These are phyloP conservation scores for Cebuella pygmaea DNA, from an alignment of 2,797 vertebrate genomes.

Conservation along the genomic window DNA sequence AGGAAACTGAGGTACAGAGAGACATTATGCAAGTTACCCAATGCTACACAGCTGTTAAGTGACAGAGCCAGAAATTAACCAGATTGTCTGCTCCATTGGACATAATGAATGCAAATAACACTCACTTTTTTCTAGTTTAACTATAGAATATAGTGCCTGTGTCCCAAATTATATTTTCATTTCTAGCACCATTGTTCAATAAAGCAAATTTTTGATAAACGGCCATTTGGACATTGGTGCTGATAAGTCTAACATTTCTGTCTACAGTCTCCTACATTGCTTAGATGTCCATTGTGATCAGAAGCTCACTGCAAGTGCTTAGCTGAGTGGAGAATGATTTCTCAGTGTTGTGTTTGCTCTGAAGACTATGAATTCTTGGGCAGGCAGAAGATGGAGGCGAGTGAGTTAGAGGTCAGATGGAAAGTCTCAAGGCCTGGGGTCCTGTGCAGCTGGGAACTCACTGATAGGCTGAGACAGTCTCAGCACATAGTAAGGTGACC, in stretches of 20 bases:
- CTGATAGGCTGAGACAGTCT: background rate
- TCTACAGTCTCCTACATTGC: background rate
- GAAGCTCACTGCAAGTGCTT: background rate
- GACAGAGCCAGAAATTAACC: background rate
- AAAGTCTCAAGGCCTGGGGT: background rate
- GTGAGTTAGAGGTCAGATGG: background rate
- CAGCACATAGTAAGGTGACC: background rate
- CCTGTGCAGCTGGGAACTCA: background rate
- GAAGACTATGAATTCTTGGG: background rate
- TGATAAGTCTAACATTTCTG: background rate
- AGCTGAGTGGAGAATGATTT: background rate
- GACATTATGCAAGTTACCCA: background rate
- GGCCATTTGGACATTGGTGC: background rate
- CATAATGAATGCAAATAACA: background rate
- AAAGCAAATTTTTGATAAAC: background rate
- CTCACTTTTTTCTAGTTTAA: background rate
- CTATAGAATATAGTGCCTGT: background rate
- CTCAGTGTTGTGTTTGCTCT: background rate
- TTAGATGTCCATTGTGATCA: background rate
- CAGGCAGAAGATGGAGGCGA: background rate
- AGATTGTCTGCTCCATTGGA: background rate
- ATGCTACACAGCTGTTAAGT: background rate
- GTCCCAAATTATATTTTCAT: background rate
- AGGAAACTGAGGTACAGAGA: background rate
- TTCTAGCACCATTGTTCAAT: background rate